These are phyloP conservation scores for Mesocentrotus franciscanus DNA, from an alignment of 53 echinoderm and acorn worm genomes.

Conservation along the genomic window DNA sequence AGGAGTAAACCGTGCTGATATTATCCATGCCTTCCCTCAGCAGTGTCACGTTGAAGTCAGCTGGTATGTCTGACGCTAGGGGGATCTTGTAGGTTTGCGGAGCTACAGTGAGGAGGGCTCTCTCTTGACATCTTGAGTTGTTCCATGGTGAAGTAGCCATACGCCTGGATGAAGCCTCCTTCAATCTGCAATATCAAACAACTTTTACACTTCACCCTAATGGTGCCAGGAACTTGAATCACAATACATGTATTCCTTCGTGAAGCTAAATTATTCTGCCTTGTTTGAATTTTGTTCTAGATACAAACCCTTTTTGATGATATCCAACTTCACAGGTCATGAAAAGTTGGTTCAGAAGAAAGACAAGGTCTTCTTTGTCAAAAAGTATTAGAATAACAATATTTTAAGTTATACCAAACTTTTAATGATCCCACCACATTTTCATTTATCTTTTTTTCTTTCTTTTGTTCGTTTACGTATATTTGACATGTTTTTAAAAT, in stretches of 20 bases:
- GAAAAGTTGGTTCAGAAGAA: not conserved
- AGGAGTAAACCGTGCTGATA: constrained; percentile 54
- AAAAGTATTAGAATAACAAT: no score
- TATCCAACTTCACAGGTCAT: no score
- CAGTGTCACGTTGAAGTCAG: constrained; percentile 66
- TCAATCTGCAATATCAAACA: constrained; percentile 52
- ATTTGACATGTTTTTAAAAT: no score
- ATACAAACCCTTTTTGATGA: no score
- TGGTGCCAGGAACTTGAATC: no score
- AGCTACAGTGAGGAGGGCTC: constrained; percentile 47
- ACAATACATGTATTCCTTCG: no score
- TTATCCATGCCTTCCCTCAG: constrained; percentile 56
- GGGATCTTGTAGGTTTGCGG: constrained; percentile 71
- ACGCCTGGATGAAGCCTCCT: constrained; percentile 70
- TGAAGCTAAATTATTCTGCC: not conserved
- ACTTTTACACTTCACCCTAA: no score
- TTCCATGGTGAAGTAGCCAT: constrained; percentile 65
- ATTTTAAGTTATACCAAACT: no score
- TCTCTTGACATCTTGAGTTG: constrained; percentile 58
- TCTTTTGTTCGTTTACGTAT: no score
- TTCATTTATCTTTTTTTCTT: no score
- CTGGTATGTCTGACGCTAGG: constrained; percentile 44
- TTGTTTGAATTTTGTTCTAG: not conserved
- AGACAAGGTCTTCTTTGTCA: not conserved
- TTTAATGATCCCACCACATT: no score